These are phyloP conservation scores for Hoplostethus mediterraneus DNA, from an alignment of 2,797 vertebrate genomes.

Conservation along the genomic window DNA sequence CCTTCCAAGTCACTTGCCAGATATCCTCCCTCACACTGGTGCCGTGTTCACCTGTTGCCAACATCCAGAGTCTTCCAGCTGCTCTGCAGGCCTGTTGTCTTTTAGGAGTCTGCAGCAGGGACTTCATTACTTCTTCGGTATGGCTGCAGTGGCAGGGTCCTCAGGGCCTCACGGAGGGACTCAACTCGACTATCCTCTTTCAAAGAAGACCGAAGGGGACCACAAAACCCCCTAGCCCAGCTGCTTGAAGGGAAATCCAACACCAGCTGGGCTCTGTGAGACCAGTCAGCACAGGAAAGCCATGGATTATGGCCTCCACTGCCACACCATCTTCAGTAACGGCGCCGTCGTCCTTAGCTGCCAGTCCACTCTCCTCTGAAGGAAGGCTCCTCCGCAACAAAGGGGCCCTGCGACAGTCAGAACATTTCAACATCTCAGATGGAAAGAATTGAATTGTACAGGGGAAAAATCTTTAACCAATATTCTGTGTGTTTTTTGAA, in stretches of 20 bases:
- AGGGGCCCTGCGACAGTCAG: constrained; percentile 14
- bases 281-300: constrained; percentile 73
- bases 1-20: constrained; percentile 53
- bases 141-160: constrained; percentile 54
- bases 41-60: constrained; percentile 62
- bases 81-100: constrained; percentile 51
- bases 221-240: constrained; percentile 67
- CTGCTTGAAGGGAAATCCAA: constrained; percentile 80
- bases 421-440: constrained; percentile 28
- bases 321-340: constrained; percentile 64
- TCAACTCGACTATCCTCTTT: constrained; percentile 75
- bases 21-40: constrained; percentile 45
- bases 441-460: constrained; percentile 15
- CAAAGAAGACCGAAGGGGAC: constrained; percentile 72
- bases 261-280: constrained; percentile 65
- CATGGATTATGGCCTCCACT: constrained; percentile 70
- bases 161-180: constrained; percentile 69
- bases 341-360: constrained; percentile 49
- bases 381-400: constrained; percentile 25
- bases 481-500: constrained; percentile 23
- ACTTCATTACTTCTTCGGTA: constrained; percentile 18
- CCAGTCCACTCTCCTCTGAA: constrained; percentile 26
- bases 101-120: constrained; percentile 31
- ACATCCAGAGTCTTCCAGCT: constrained; percentile 49
- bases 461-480: constrained; percentile 21